Conservation (phyloP, 2,797 vertebrate species). For the Benthosema pterotum region DNA sequence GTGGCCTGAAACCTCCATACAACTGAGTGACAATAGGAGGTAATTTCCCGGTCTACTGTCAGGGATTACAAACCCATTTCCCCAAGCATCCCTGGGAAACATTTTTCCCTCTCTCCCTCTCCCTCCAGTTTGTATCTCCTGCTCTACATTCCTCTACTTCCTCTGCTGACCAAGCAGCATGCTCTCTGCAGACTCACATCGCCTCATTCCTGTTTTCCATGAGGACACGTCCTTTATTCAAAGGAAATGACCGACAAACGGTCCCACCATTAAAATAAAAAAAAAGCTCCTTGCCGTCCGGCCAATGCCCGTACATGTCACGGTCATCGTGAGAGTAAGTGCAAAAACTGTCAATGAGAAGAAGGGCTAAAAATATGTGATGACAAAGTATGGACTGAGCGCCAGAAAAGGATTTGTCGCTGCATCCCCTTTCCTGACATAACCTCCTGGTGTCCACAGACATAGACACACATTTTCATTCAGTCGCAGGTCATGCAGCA, state of each 20-base stretch:
- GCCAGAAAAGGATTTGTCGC: slow-evolving; percentile 56
- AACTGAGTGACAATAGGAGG: slow-evolving; percentile 22
- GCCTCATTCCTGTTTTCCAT: slow-evolving; percentile 15
- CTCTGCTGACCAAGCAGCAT: slow-evolving; percentile 13
- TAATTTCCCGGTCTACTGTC: slow-evolving; percentile 29
- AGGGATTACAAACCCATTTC: slow-evolving; percentile 48
- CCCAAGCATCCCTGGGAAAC: slow-evolving; percentile 27
- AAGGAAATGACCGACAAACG: slow-evolving; percentile 5
- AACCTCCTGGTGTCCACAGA: slow-evolving; percentile 43
- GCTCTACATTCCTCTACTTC: slow-evolving; percentile 24
- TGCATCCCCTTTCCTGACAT: slow-evolving; percentile 38
- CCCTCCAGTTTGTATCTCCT: slow-evolving; percentile 24
- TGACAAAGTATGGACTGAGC: slow-evolving; percentile 41
- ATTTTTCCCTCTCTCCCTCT: background rate
- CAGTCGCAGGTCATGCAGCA: slow-evolving; percentile 64
- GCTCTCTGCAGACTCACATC: background rate
- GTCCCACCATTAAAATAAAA: slow-evolving; percentile 22
- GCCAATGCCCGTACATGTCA: background rate
- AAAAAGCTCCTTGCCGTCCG: slow-evolving; percentile 16
- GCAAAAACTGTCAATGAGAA: slow-evolving; percentile 47
- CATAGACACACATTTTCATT: slow-evolving; percentile 60
- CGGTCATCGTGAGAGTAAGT: background rate
- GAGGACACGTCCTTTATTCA: slow-evolving; percentile 17
- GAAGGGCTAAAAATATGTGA: slow-evolving; percentile 45
- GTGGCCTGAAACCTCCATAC: slow-evolving; percentile 28